Evolutionary conservation across 2,888 invertebrate genomes (phyloP).

Genomic region (Caenorhabditis afra): DNA sequence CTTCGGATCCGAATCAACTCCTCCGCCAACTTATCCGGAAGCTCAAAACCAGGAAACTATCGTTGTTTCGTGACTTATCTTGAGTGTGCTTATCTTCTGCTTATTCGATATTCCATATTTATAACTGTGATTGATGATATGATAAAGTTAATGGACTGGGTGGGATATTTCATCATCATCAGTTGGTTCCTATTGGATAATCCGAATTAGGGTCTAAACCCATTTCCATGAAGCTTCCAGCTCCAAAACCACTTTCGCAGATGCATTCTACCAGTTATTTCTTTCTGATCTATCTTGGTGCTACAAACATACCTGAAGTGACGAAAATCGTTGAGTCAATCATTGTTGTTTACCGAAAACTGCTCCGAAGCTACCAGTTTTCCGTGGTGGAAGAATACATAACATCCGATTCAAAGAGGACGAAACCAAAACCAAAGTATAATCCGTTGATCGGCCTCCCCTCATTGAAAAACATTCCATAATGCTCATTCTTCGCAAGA

Average conservation of each 20-base stretch:
- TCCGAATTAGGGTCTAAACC: slow-evolving; percentile 21
- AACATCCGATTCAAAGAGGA: not conserved
- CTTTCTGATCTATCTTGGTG: no score
- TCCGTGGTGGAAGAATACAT: not conserved
- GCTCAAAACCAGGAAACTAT: slow-evolving; percentile 18
- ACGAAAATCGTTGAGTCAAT: no score
- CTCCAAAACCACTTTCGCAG: no score
- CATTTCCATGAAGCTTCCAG: no score
- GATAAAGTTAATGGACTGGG: slow-evolving; percentile 28
- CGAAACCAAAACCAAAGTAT: not conserved
- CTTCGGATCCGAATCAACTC: slow-evolving; percentile 37
- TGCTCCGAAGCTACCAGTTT: no score
- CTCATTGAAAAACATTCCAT: not conserved
- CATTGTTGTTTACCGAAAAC: no score
- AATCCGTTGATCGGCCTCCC: not conserved
- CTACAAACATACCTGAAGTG: no score
- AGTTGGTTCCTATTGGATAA: slow-evolving; percentile 25
- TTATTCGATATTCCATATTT: not conserved
- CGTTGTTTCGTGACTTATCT: not conserved
- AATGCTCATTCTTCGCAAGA: not conserved
- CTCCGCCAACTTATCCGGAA: slow-evolving; percentile 45
- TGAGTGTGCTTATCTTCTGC: no score
- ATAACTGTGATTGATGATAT: not conserved
- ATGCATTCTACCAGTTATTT: no score
- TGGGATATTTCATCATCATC: no score